These are phyloP conservation scores for Andrena haemorrhoa DNA, from an alignment of 2,888 invertebrate genomes.

Conservation along the genomic window DNA sequence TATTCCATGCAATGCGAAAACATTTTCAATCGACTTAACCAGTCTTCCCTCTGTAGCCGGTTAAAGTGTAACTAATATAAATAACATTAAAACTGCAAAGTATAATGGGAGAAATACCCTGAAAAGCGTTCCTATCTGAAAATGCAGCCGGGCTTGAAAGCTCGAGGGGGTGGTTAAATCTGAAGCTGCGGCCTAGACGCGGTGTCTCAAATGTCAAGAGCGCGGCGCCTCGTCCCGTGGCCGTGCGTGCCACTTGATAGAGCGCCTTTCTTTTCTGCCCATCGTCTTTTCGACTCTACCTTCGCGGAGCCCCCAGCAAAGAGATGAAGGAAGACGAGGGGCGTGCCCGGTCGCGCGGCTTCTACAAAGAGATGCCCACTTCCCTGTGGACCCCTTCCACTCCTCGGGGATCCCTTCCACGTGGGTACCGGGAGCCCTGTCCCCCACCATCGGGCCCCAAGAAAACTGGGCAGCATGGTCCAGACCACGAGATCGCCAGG, in stretches of 20 bases:
- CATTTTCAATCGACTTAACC: no score
- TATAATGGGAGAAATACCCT: no score
- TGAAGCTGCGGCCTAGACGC: constrained; percentile 10
- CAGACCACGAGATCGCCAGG: constrained; percentile 82
- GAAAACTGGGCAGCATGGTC: constrained; percentile 83
- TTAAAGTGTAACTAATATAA: no score
- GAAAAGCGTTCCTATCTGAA: background rate
- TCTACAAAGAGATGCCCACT: constrained; percentile 82
- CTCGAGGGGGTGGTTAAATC: constrained; percentile 7
- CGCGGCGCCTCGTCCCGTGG: constrained; percentile 61
- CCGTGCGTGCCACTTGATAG: constrained; percentile 61
- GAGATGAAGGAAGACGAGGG: constrained; percentile 75
- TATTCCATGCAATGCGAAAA: no score
- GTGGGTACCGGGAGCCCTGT: constrained; percentile 67
- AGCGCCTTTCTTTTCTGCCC: constrained; percentile 57
- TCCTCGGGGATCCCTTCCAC: constrained; percentile 77
- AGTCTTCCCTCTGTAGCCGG: no score
- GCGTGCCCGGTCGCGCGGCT: constrained; percentile 82
- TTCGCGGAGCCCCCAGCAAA: constrained; percentile 77
- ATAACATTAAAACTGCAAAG: background rate
- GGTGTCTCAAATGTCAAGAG: constrained; percentile 61
- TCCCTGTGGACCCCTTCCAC: constrained; percentile 75
- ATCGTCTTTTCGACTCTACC: constrained; percentile 65
- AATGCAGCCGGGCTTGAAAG: background rate
- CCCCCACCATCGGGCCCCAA: constrained; percentile 73